A percentile compares a stretch with the other conserved stretches of the same genome.
These are phyloP conservation scores for Batillaria attramentaria DNA, from an alignment of 1,140 invertebrate species.

Conservation along the genomic window DNA sequence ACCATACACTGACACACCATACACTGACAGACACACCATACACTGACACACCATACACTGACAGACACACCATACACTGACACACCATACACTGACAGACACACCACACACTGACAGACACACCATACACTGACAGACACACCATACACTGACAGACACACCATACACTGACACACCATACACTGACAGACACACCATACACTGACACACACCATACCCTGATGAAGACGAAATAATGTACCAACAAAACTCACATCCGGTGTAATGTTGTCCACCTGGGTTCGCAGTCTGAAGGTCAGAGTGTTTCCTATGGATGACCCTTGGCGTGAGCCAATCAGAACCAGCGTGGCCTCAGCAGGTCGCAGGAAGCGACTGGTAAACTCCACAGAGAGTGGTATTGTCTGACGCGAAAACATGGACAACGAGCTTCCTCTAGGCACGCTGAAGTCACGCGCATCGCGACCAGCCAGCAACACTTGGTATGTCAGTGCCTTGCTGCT, in stretches of 20 bases:
- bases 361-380: slow-evolving; percentile 68
- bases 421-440: slow-evolving; percentile 66
- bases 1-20: neutral
- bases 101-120: neutral
- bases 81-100: neutral
- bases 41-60: neutral
- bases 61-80: neutral
- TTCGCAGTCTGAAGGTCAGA: slow-evolving; percentile 66
- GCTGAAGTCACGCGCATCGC: slow-evolving; percentile 65
- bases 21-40: too few species aligned
- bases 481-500: slow-evolving; percentile 68
- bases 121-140: neutral
- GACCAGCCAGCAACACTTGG: slow-evolving; percentile 67
- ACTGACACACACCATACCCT: neutral
- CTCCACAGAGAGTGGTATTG: slow-evolving; percentile 64
- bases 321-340: slow-evolving; percentile 66
- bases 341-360: slow-evolving; percentile 66
- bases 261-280: slow-evolving; percentile 67
- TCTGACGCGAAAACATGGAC: slow-evolving; percentile 61
- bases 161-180: neutral
- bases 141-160: neutral
- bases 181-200: neutral
- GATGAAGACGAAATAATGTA: neutral
- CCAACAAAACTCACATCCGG: slow-evolving; percentile 59
- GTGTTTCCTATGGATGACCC: slow-evolving; percentile 65